phyloP scores from a whole-genome alignment of 1,140 invertebrate species.

The Nylanderia fulva region DNA sequence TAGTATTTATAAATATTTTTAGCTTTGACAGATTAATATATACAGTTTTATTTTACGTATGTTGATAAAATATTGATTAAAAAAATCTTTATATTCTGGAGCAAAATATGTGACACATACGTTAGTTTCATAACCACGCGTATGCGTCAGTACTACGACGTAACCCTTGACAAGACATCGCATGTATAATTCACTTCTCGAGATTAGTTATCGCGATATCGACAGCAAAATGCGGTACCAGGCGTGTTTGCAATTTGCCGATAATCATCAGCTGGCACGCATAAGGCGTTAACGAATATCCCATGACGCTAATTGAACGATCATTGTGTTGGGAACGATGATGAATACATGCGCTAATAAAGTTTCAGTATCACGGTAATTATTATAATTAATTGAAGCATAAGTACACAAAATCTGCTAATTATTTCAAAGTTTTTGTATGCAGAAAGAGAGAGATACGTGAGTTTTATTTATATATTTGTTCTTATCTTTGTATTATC shows the following conservation, averaged over 20 bases:
- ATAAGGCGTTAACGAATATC: slow-evolving; percentile 10
- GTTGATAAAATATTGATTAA: background rate
- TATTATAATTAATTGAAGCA: background rate
- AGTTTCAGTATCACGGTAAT: background rate
- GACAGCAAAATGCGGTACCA: slow-evolving; percentile 6
- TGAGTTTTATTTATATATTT: too few species aligned
- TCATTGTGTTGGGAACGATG: background rate
- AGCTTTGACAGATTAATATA: background rate
- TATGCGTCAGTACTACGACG: slow-evolving; percentile 32
- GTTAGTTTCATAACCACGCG: slow-evolving; percentile 32
- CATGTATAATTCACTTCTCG: slow-evolving; percentile 21
- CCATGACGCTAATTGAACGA: slow-evolving; percentile 33
- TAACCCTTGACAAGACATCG: slow-evolving; percentile 33
- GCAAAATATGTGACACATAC: background rate
- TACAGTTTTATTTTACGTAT: background rate
- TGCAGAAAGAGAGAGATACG: too few species aligned
- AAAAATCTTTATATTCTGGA: slow-evolving; percentile 1
- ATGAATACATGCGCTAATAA: background rate
- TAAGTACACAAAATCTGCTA: background rate
- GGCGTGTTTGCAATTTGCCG: slow-evolving; percentile 37
- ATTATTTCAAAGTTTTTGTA: background rate
- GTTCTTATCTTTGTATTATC: too few species aligned
- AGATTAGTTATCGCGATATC: slow-evolving; percentile 35
- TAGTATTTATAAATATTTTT: background rate
- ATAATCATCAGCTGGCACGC: slow-evolving; percentile 39